Evolutionary conservation across 2,888 invertebrate genomes (phyloP).

Genomic region (Drosophila vallismaia): DNA sequence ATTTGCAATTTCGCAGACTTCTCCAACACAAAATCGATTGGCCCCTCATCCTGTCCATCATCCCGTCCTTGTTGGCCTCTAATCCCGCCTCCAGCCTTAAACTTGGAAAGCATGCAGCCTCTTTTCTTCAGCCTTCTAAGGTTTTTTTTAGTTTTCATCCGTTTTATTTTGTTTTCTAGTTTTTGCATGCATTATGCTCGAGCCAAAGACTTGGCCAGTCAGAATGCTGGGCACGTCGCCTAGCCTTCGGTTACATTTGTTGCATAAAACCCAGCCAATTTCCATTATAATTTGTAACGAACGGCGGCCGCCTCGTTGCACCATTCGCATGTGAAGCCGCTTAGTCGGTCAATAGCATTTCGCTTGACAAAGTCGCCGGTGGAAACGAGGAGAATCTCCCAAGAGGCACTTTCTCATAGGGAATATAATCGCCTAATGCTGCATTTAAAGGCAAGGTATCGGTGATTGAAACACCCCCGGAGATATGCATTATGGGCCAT

Average conservation of each 20-base stretch:
- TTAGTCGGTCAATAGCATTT: constrained; percentile 74
- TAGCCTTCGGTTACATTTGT: constrained; percentile 74
- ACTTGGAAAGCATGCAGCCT: constrained; percentile 61
- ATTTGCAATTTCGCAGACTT: constrained; percentile 23
- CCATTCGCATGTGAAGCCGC: constrained; percentile 35
- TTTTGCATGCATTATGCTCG: constrained; percentile 69
- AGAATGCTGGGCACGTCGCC: constrained; percentile 71
- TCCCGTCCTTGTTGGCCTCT: constrained; percentile 43
- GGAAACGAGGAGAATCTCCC: constrained; percentile 14
- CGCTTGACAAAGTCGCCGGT: constrained; percentile 44
- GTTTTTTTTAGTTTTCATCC: constrained; percentile 24
- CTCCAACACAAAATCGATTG: constrained; percentile 38
- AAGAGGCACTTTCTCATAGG: constrained; percentile 7
- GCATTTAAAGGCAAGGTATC: constrained; percentile 22
- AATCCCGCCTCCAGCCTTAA: constrained; percentile 62
- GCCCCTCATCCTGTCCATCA: constrained; percentile 39
- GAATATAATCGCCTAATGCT: constrained; percentile 22
- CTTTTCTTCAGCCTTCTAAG: constrained; percentile 33
- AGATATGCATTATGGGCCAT: constrained; percentile 15
- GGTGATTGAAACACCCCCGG: constrained; percentile 19
- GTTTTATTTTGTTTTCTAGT: neutral
- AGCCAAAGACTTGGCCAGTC: constrained; percentile 23
- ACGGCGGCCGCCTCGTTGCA: constrained; percentile 29
- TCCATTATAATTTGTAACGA: constrained; percentile 55
- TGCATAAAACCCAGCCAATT: constrained; percentile 72